Percentiles rank a stretch among this genome's conserved stretches.
Conservation (phyloP, 1,140 invertebrate species). For the Drosophila bocqueti region DNA sequence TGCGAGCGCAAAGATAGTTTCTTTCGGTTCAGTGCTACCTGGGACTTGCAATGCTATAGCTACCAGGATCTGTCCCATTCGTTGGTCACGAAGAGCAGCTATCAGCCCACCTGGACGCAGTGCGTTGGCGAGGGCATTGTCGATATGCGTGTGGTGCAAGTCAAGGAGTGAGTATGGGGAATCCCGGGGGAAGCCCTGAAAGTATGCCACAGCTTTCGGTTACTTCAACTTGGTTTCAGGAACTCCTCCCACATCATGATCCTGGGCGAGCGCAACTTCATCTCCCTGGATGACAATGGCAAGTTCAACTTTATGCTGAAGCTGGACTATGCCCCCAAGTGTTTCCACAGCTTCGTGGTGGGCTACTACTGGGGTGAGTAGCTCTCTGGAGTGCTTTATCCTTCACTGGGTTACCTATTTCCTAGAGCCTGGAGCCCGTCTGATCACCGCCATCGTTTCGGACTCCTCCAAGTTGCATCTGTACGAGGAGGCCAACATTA, state of each 20-base stretch:
- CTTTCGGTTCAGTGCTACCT: slow-evolving; percentile 88
- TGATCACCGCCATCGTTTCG: slow-evolving; percentile 87
- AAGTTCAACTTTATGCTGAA: slow-evolving; percentile 80
- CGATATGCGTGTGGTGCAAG: slow-evolving; percentile 74
- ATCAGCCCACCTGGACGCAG: slow-evolving; percentile 78
- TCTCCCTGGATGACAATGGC: slow-evolving; percentile 74
- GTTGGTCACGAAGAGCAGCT: slow-evolving; percentile 63
- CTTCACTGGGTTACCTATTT: background rate
- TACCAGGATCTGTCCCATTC: slow-evolving; percentile 83
- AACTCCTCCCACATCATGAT: slow-evolving; percentile 74
- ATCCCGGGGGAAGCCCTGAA: rapidly evolving
- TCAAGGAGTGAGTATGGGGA: slow-evolving; percentile 63
- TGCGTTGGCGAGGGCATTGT: slow-evolving; percentile 79
- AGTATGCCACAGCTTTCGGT: background rate
- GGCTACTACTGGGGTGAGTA: slow-evolving; percentile 83
- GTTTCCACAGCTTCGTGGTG: slow-evolving; percentile 77
- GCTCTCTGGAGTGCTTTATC: rapidly evolving
- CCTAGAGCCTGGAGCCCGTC: slow-evolving; percentile 86
- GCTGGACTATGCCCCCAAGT: slow-evolving; percentile 80
- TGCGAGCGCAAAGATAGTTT: slow-evolving; percentile 90
- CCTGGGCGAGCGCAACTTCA: slow-evolving; percentile 78
- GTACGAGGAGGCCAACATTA: slow-evolving; percentile 89
- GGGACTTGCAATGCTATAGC: slow-evolving; percentile 88
- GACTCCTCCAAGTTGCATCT: slow-evolving; percentile 89
- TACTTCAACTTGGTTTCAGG: slow-evolving; percentile 4